Evolutionary conservation across 2,797 vertebrate species (phyloP).

Genomic region (Vultur gryphus): DNA sequence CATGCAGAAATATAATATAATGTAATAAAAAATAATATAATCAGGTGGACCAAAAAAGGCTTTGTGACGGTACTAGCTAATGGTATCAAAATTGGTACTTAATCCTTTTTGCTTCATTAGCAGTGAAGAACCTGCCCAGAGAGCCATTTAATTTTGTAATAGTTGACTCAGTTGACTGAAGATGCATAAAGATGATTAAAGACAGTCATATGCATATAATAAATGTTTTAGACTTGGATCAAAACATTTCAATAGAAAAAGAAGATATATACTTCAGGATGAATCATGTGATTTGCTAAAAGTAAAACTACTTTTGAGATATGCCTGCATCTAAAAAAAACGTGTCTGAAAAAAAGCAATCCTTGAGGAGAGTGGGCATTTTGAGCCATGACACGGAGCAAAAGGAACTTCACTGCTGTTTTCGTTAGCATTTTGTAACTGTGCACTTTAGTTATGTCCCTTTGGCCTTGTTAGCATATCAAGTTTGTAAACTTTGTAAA

Average conservation of each 20-base stretch:
- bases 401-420: neutral
- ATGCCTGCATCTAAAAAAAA: neutral
- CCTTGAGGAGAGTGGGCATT: neutral
- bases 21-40: neutral
- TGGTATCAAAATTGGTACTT: neutral
- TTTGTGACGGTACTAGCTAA: neutral
- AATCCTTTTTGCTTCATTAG: neutral
- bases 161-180: neutral
- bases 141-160: neutral
- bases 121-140: neutral
- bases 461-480: neutral
- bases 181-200: neutral
- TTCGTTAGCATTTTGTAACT: neutral
- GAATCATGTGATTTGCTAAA: neutral
- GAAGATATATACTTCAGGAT: neutral
- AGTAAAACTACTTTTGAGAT: neutral
- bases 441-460: neutral
- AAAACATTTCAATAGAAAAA: neutral
- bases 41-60: neutral
- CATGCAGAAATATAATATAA: neutral
- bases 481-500: neutral
- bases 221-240: neutral
- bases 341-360: fast-evolving
- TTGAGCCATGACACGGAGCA: neutral
- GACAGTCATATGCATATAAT: neutral